These are phyloP conservation scores for Hyperoplus immaculatus DNA, from an alignment of 2,797 vertebrate species.

Conservation along the genomic window DNA sequence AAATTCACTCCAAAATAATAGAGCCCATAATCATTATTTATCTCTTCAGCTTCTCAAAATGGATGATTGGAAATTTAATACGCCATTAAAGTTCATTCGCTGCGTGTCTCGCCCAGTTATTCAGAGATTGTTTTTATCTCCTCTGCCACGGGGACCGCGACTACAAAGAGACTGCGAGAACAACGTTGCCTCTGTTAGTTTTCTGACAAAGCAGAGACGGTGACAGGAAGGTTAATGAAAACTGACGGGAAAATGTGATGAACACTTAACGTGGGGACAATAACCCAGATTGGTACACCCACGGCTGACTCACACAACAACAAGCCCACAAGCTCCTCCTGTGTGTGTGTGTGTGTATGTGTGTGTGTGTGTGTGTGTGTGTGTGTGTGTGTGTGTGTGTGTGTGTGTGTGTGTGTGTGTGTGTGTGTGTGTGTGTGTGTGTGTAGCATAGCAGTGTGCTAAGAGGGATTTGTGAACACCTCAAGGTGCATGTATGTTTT, in stretches of 20 bases:
- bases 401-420: slow-evolving; percentile 8
- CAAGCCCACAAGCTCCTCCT: not conserved
- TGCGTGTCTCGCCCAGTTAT: slow-evolving; percentile 42
- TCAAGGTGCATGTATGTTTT: slow-evolving; percentile 31
- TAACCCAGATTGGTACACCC: slow-evolving; percentile 59
- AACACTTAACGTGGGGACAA: slow-evolving; percentile 48
- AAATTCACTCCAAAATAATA: slow-evolving; percentile 40
- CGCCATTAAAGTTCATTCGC: slow-evolving; percentile 53
- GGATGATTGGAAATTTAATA: slow-evolving; percentile 49
- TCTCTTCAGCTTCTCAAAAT: slow-evolving; percentile 22
- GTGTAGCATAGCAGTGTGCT: not conserved
- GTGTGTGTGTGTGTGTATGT: not conserved
- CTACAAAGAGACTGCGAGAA: slow-evolving; percentile 49
- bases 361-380: slow-evolving; percentile 9
- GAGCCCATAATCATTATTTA: slow-evolving; percentile 27
- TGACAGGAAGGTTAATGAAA: slow-evolving; percentile 58
- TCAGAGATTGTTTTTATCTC: slow-evolving; percentile 45
- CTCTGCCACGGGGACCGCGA: slow-evolving; percentile 25
- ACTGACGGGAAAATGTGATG: slow-evolving; percentile 55
- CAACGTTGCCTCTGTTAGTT: slow-evolving; percentile 46
- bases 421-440: slow-evolving; percentile 1
- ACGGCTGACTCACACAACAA: slow-evolving; percentile 37
- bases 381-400: slow-evolving; percentile 22
- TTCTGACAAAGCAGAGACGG: slow-evolving; percentile 20
- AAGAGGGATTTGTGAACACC: slow-evolving; percentile 37